A percentile compares a stretch with the other conserved stretches of the same genome.
Conservation (phyloP, 2,113 vertebrate genomes). For the Rhizomys pruinosus region DNA sequence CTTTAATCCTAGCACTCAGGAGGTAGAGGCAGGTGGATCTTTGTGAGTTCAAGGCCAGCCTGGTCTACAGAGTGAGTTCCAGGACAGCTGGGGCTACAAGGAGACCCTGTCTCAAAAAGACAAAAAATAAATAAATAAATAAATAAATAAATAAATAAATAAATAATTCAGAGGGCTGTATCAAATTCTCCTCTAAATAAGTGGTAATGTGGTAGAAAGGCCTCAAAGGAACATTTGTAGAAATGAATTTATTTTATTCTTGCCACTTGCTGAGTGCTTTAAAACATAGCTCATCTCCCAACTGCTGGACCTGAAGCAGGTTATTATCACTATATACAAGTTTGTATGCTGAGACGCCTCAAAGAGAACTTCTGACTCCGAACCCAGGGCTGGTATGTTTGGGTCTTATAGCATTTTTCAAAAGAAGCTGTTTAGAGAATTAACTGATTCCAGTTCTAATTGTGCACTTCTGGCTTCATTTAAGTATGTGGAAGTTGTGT, state of each 20-base stretch:
- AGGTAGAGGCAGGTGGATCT: too few species aligned
- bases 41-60: too few species aligned
- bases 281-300: not conserved
- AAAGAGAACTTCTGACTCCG: not conserved
- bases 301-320: not conserved
- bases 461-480: not conserved
- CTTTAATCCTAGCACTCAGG: too few species aligned
- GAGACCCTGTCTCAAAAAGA: too few species aligned
- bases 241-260: not conserved
- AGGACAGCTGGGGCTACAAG: too few species aligned
- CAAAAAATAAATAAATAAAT: too few species aligned
- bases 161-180: conserved; percentile 1
- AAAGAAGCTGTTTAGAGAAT: conserved; percentile 35
- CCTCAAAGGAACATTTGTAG: not conserved
- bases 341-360: not conserved
- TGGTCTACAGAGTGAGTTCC: too few species aligned
- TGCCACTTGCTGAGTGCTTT: not conserved
- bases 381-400: not conserved
- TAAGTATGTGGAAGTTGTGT: not conserved
- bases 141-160: too few species aligned
- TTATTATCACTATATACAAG: not conserved
- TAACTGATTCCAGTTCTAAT: not conserved
- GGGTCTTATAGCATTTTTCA: not conserved
- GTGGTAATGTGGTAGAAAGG: not conserved
- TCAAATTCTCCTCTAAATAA: conserved; percentile 35